Base-by-base conservation (phyloP, 2,113 vertebrate genomes). In the Oreochromis aureus region DNA sequence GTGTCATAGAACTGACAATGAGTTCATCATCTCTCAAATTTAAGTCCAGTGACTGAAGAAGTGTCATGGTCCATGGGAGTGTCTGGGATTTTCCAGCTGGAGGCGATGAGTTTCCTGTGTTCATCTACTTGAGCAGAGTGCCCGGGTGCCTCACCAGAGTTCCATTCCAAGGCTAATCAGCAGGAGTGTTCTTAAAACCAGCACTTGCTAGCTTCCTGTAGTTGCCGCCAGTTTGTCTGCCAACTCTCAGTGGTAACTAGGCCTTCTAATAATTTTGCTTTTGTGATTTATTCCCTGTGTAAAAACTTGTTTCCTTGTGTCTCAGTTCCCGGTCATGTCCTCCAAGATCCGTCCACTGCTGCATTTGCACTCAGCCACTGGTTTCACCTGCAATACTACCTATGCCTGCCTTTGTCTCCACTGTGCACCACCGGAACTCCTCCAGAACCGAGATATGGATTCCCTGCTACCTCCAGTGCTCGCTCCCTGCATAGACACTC, bases 161-260 rank as follows among this genome's bases (percentile, higher is more conserved):
- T 58, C 55, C 12, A 58, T 3, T 58, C 55, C 55, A 58, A 27
- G 12, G 55, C 55, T 7, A 1, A 58, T 58, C 55, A 58, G 55
- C 22, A 58, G 55, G 6, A 56, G 0, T 7, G 55, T 56, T 56
- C 55, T 30, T 59, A 16, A 55, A 22, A 13, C 13, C 56, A 59
- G 27, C 56, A 0, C 56, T 58, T 2, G 24, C 56, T 58, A 58
- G 7, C 13, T 59, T 59, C 56, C 56, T 30, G 7, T 16, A 59
- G 4, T 1, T 30, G 16, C 56, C 0, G 0, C 13, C 0, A 30
- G 24, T 59, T 59, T 59, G 56, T 3, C 56, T 59, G 13, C 24
- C 24, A 59, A 0, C 56, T 16, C 13, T 59, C 27, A 9, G 27
- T 59, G 56, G 27, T 59, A 59, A 59, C 56, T 59, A 59, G 27